phyloP scores from a whole-genome alignment of 2,888 invertebrate genomes.

The Periphyllus acericola region DNA sequence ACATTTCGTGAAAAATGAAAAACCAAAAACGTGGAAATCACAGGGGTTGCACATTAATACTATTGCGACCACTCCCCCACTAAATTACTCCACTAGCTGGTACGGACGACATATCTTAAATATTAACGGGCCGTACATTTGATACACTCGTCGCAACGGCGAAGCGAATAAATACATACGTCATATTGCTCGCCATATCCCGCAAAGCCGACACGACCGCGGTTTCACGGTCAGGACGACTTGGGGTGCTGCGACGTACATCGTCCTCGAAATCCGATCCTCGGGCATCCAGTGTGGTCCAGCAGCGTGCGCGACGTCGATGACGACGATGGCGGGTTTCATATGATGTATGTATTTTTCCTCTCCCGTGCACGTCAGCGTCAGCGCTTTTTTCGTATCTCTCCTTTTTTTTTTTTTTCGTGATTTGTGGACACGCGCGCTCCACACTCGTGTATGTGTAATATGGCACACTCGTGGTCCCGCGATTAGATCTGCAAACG shows the following conservation, averaged over 20 bases:
- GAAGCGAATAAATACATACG: too few relatives aligned
- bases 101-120: too few relatives aligned
- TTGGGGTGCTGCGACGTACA: background rate
- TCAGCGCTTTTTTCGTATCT: background rate
- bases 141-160: too few relatives aligned
- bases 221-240: background rate
- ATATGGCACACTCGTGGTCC: background rate
- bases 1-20: too few relatives aligned
- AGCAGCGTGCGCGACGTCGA: background rate
- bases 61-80: too few relatives aligned
- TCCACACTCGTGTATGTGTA: background rate
- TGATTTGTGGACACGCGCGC: conserved; percentile 28
- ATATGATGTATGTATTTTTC: background rate
- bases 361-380: background rate
- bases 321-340: conserved; percentile 2
- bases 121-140: too few relatives aligned
- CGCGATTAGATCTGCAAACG: background rate
- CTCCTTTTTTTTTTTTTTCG: background rate
- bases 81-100: too few relatives aligned
- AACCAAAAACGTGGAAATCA: too few relatives aligned
- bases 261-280: background rate
- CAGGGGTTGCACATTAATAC: too few relatives aligned
- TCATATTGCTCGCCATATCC: background rate
- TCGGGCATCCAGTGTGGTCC: background rate
- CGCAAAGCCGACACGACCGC: background rate